Conservation (phyloP, 2,797 vertebrate genomes). For the Catamblyrhynchus diadema region DNA sequence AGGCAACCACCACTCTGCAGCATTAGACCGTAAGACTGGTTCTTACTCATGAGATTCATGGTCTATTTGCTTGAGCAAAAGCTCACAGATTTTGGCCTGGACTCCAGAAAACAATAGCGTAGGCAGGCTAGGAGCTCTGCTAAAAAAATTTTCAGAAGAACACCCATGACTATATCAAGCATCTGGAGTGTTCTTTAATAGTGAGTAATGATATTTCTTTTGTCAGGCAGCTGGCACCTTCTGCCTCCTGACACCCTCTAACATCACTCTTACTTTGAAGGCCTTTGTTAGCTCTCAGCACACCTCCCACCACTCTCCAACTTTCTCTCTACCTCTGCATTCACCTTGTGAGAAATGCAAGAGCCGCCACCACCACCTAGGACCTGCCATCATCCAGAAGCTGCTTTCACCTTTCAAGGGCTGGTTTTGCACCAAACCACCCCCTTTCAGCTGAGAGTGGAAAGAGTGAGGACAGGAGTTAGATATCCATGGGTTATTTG, state of each 20-base stretch:
- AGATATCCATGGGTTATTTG: background rate
- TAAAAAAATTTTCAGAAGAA: slow-evolving; percentile 20
- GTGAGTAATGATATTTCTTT: slow-evolving; percentile 68
- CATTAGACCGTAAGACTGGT: background rate
- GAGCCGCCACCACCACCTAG: rapidly evolving
- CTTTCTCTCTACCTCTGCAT: background rate
- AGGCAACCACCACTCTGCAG: slow-evolving; percentile 3
- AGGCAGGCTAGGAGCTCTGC: background rate
- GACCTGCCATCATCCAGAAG: background rate
- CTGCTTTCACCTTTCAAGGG: background rate
- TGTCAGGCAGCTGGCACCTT: slow-evolving; percentile 69
- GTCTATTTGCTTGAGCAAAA: slow-evolving; percentile 6
- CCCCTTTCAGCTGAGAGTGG: background rate
- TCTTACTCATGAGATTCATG: slow-evolving; percentile 24
- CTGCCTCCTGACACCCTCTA: slow-evolving; percentile 53
- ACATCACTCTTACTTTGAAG: slow-evolving; percentile 65
- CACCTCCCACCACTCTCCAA: slow-evolving; percentile 4
- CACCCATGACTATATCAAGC: slow-evolving; percentile 56
- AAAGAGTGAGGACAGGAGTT: background rate
- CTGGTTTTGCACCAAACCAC: background rate
- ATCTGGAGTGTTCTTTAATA: slow-evolving; percentile 67
- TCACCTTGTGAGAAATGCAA: background rate
- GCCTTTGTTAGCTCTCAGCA: slow-evolving; percentile 38
- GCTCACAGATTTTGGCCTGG: background rate
- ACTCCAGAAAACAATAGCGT: background rate